Conservation (phyloP, 1,140 invertebrate genomes). For the Arctopsyche grandis region DNA sequence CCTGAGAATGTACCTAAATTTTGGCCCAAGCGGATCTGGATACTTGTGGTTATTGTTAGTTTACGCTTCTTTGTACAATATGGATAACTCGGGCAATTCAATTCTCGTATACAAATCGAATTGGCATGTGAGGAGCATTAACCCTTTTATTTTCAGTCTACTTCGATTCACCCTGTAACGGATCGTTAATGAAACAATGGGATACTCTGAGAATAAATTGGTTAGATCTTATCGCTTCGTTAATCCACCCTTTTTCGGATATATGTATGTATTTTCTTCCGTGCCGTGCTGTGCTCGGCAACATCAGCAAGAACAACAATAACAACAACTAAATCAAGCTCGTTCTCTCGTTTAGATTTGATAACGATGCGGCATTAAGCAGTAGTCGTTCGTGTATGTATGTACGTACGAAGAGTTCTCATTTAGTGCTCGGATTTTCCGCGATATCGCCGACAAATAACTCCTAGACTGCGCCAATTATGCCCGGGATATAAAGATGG, state of each 20-base stretch:
- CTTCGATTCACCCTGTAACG: background rate
- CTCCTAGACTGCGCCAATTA: background rate
- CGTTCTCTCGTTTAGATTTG: background rate
- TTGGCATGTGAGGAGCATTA: background rate
- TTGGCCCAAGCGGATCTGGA: no score
- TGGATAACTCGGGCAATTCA: background rate
- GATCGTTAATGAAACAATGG: conserved; percentile 4
- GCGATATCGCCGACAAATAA: conserved; percentile 2
- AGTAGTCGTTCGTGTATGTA: background rate
- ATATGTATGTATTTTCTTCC: background rate
- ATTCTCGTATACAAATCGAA: background rate
- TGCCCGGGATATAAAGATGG: background rate
- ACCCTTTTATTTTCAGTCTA: background rate
- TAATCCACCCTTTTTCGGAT: background rate
- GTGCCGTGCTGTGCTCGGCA: background rate
- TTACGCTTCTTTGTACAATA: no score
- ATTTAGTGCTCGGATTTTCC: background rate
- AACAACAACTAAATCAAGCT: conserved; percentile 24
- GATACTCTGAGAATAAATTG: conserved; percentile 12
- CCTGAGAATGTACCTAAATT: no score
- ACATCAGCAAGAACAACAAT: background rate
- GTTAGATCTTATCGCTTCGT: conserved; percentile 4
- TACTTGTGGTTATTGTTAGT: no score
- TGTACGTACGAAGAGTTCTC: no score
- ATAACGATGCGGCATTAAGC: conserved; percentile 1